Conservation (phyloP, 2,113 vertebrate genomes). For the Chionomys nivalis region DNA sequence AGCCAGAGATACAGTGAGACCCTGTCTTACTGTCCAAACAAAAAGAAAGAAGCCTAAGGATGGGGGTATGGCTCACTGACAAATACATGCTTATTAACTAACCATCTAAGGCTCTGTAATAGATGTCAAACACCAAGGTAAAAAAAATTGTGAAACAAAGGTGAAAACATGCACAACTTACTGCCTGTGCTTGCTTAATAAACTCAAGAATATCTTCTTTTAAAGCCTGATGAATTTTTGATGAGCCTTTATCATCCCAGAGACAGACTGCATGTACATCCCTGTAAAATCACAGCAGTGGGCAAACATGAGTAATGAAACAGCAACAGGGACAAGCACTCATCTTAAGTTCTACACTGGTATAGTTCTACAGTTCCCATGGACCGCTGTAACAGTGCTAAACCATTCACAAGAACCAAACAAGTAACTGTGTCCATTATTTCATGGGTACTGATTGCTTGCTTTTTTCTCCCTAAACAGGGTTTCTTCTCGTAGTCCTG, state of each 20-base stretch:
- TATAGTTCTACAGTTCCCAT: background rate
- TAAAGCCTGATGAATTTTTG: conserved; percentile 99
- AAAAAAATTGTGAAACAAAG: background rate
- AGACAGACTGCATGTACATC: conserved; percentile 99
- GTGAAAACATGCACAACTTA: conserved; percentile 84
- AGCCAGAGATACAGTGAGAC: background rate
- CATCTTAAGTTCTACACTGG: background rate
- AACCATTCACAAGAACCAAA: conserved; percentile 23
- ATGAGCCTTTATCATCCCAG: conserved; percentile 99
- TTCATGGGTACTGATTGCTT: background rate
- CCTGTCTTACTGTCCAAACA: background rate
- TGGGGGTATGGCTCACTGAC: background rate
- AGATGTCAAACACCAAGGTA: background rate
- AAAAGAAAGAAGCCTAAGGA: background rate
- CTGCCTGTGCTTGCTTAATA: conserved; percentile 99
- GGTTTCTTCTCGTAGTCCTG: background rate
- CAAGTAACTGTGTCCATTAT: background rate
- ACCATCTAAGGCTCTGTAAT: background rate
- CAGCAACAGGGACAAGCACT: conserved; percentile 28
- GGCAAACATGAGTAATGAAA: conserved; percentile 45
- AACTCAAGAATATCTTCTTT: conserved; percentile 99
- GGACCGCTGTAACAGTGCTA: background rate
- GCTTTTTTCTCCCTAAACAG: background rate
- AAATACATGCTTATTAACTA: background rate
- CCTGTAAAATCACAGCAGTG: conserved; percentile 84